These are phyloP conservation scores for Acanthosepion esculentum DNA, from an alignment of 2,888 invertebrate genomes.

Conservation along the genomic window DNA sequence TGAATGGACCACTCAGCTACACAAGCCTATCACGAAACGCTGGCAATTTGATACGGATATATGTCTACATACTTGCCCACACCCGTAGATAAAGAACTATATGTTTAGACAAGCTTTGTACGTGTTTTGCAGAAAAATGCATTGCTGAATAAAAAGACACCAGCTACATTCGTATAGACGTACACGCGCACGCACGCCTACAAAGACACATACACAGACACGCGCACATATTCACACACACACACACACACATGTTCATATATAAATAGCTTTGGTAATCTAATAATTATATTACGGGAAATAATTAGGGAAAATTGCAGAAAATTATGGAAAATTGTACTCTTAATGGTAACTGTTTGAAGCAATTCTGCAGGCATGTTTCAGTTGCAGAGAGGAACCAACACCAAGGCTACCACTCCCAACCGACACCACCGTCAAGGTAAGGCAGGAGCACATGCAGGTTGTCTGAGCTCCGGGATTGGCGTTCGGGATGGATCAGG, in stretches of 20 bases:
- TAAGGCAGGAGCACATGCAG: not conserved
- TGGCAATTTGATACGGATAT: not conserved
- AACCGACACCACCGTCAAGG: not conserved
- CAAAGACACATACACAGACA: not conserved
- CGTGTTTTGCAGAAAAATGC: not conserved
- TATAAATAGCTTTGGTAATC: conserved; percentile 33
- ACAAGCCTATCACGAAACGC: not conserved
- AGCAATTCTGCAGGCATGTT: conserved; percentile 22
- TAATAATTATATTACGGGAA: conserved; percentile 16
- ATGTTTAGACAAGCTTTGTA: not conserved
- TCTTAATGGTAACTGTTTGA: not conserved
- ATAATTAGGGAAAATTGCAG: conserved; percentile 33
- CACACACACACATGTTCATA: not conserved
- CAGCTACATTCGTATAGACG: not conserved
- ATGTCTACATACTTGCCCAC: no score
- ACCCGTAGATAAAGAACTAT: not conserved
- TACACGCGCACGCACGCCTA: not conserved
- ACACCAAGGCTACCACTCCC: not conserved
- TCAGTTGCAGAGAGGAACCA: conserved; percentile 7
- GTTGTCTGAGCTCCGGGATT: not conserved
- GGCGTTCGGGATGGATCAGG: conserved; percentile 20
- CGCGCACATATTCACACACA: not conserved
- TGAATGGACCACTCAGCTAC: not conserved
- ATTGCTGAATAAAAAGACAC: not conserved
- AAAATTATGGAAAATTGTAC: conserved; percentile 18